Base-by-base conservation (phyloP, 1,140 invertebrate species). In the Hestina assimilis region DNA sequence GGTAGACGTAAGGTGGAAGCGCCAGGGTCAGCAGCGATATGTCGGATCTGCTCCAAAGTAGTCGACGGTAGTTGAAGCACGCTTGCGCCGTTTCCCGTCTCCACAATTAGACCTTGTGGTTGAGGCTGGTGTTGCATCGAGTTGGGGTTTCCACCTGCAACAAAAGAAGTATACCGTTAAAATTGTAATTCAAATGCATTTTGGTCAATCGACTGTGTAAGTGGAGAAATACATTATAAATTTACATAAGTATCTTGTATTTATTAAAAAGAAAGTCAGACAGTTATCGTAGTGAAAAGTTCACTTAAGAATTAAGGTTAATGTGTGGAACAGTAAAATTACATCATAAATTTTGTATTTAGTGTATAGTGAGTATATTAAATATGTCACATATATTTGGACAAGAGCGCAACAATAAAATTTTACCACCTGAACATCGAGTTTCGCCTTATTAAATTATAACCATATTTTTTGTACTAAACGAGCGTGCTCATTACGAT, bases 41-140 rank as follows among this genome's bases (percentile, higher is more conserved):
- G 92, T 46, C 92, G 91, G 53, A 93, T 90, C 71, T 93, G 92
- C 24, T 93, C 92, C 19, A 93, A 88, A 40, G 92, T 91, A 48
- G 91, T 86, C 0, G 91, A 88, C 1, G 92, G 92, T 28, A 93
- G 90, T 59, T 92, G 92, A 9, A 93, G 90, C 23, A 93, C 92
- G 69, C 80, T 88, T 7, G 92, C 91, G 1, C 92, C 90, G 23
- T 89, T 90, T 15, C 90, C 90, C 7, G 90, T 89, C 63, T 89
- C 89, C 48, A 89, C 86, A 14, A 89, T 87, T 31, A 89, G 72
- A 2, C 89, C 89, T 58, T 88, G 85, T 11, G 79, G 83, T 65
- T 81, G 83, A 51, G 83, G 85, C 63, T 80, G 85, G 52, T 74
- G 81, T 45, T 80, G 81, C 9, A 78, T 65, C 8, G 53, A 46